These are phyloP conservation scores for Synergus laeviventris DNA, from an alignment of 2,888 invertebrate species.

Conservation along the genomic window DNA sequence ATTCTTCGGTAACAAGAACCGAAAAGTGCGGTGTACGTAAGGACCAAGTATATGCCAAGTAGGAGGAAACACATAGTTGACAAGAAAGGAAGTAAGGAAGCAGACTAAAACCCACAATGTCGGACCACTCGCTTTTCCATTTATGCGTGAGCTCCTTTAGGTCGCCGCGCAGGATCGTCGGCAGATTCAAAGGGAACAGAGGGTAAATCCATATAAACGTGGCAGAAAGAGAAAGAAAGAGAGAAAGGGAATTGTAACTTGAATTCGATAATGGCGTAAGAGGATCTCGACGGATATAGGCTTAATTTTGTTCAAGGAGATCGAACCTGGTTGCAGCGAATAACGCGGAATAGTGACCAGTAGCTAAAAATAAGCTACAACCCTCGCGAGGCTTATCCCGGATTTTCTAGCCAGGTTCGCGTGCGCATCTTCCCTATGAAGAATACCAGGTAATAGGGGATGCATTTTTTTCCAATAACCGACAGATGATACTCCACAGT, in stretches of 20 bases:
- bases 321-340: conserved; percentile 40
- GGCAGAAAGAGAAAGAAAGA: conserved; percentile 26
- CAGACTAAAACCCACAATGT: conserved; percentile 46
- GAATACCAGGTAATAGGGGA: conserved; percentile 33
- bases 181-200: conserved; percentile 51
- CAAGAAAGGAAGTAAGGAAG: conserved; percentile 49
- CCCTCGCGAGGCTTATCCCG: conserved; percentile 57
- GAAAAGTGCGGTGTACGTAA: conserved; percentile 33
- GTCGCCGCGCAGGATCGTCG: conserved; percentile 47
- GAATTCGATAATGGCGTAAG: conserved; percentile 65
- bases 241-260: conserved; percentile 51
- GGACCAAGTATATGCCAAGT: conserved; percentile 43
- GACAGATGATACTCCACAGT: conserved; percentile 27
- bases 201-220: conserved; percentile 53
- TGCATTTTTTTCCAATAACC: conserved; percentile 36
- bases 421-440: conserved; percentile 49
- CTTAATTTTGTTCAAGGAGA: conserved; percentile 61
- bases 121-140: conserved; percentile 51
- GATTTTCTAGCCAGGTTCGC: conserved; percentile 56
- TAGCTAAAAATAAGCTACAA: conserved; percentile 46
- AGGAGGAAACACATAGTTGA: conserved; percentile 39
- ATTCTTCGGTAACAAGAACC: conserved; percentile 32
- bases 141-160: conserved; percentile 49
- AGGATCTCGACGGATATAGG: conserved; percentile 65
- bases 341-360: conserved; percentile 47